Evolutionary conservation across 2,113 vertebrate species (phyloP), one percentile per base, ranked within the genome.

Genomic region (Coryphaenoides rupestris): DNA sequence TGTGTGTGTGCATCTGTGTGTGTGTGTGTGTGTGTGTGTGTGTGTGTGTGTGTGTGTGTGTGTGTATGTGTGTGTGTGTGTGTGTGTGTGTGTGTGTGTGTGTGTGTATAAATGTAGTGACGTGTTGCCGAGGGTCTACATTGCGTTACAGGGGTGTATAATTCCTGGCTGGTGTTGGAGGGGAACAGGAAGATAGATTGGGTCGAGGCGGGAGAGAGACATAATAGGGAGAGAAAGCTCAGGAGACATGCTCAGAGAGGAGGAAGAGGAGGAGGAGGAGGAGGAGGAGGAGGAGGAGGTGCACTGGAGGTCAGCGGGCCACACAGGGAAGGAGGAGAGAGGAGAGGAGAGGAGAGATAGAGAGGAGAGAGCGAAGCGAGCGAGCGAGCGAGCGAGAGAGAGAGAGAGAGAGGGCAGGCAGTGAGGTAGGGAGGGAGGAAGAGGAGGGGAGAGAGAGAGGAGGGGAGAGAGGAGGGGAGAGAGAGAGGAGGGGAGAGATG

Each of bases 81-180:
- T 28, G 22, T 24, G 57, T 70, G 54, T 54, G 13, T 55, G 33
- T 65, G 26, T 21, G 12, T 62, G 46, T 69, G 21, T 71, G 53
- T 71, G 65, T 58, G 33, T 62, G 40, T 58, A 21, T 65, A 24
- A 45, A 23, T 50, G 7, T 28, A 54, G 60, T 55, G 59, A 33
- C 22, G 56, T 63, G 56, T 58, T 46, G 3, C 60, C 56, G 58
- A 55, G 19, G 64, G 22, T 19, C 49, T 73, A 26, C 3, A 26
- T 26, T 26, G 24, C 6, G 24, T 26, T 26, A 26, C 24, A 26
- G 24, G 24, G 6, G 24, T 26, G 24, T 26, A 26, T 26, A 6
- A 26, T 26, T 26, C 24, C 24, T 26, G 24, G 24, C 24, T 26
- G 24, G 24, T 26, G 24, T 26, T 26, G 3, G 24, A 26, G 24